Percentiles rank a stretch among this genome's conserved stretches.
phyloP scores from a whole-genome alignment of 2,888 invertebrate genomes.

The Acleris laterana region DNA sequence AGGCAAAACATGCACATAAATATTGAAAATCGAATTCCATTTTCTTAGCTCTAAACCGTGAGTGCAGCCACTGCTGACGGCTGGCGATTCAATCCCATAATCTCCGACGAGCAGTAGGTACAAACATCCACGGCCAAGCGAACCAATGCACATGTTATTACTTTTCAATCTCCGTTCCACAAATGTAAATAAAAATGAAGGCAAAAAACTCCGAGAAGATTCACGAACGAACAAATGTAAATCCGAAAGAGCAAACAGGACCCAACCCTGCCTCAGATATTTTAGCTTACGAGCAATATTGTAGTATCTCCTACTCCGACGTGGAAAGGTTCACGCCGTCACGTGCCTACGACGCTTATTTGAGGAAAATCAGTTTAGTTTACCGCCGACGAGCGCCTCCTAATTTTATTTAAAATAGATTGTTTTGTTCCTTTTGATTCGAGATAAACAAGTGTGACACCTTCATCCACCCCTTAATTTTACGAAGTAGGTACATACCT shows the following conservation, averaged over 20 bases:
- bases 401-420: conserved; percentile 16
- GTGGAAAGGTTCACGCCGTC: background rate
- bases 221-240: conserved; percentile 21
- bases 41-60: conserved; percentile 4
- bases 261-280: conserved; percentile 7
- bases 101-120: conserved; percentile 19
- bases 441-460: background rate
- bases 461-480: no score
- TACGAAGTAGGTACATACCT: no score
- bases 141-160: conserved; percentile 30
- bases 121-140: conserved; percentile 8
- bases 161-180: conserved; percentile 29
- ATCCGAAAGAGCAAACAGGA: conserved; percentile 23
- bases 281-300: conserved; percentile 15
- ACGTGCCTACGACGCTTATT: background rate
- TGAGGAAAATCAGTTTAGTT: conserved; percentile 8
- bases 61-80: conserved; percentile 7
- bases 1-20: background rate
- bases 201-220: conserved; percentile 9
- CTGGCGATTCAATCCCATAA: conserved; percentile 16
- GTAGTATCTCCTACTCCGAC: background rate
- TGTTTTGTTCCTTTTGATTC: background rate
- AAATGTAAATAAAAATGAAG: conserved; percentile 34
- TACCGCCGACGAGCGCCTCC: background rate
- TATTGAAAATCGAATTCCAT: conserved; percentile 7